Evolutionary conservation across 2,113 vertebrate species (phyloP).

Genomic region (Turnix velox): DNA sequence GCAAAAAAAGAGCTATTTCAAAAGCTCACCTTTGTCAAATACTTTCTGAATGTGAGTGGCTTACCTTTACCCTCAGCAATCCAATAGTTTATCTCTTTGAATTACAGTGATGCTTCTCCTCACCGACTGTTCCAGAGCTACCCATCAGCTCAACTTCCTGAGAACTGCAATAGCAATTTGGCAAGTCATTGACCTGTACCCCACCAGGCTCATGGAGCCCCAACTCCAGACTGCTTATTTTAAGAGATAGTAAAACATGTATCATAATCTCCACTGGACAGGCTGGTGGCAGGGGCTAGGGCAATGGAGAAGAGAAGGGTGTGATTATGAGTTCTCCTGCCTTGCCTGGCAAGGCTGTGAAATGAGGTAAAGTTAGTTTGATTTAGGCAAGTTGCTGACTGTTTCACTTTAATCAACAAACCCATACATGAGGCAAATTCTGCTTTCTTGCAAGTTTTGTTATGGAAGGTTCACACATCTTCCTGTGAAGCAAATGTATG

Average conservation of each 20-base stretch:
- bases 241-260: not conserved
- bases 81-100: not conserved
- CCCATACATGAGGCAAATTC: not conserved
- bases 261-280: not conserved
- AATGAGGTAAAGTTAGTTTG: not conserved
- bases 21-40: not conserved
- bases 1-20: not conserved
- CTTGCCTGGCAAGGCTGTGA: not conserved
- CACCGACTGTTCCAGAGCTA: not conserved
- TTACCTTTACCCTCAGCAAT: not conserved
- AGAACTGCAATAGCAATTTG: not conserved
- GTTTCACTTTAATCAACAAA: slow-evolving; percentile 1
- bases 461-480: slow-evolving; percentile 33
- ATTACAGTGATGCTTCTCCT: not conserved
- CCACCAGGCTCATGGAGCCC: not conserved
- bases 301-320: not conserved
- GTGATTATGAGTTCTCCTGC: not conserved
- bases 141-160: not conserved
- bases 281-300: not conserved
- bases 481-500: slow-evolving; percentile 34
- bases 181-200: not conserved
- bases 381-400: not conserved
- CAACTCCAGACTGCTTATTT: not conserved
- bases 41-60: not conserved
- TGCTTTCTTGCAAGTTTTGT: slow-evolving; percentile 14